Base-by-base conservation (phyloP, 2,113 vertebrate species). In the Hirundichthys speculiger region DNA sequence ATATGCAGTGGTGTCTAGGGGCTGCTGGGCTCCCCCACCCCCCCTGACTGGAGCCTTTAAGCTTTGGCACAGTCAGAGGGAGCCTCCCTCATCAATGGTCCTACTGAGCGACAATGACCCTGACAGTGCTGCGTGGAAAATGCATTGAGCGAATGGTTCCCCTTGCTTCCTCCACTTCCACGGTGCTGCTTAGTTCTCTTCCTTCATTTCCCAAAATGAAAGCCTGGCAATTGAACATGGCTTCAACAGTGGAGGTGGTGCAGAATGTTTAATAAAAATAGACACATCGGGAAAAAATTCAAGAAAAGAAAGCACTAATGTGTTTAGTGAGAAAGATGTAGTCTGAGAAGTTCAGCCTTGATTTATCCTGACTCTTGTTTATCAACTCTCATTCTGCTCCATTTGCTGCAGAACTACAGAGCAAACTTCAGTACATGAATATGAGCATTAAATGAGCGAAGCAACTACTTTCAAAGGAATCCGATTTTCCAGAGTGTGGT, bases 1-100 rank as follows among this genome's bases (percentile, higher is more conserved):
- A 88, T 89, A 90, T 90, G 85, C 85, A 86, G 70, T 68, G 56
- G 72, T 65, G 85, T 83, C 79, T 85, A 77, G 75, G 73, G 67
- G 72, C 78, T 77, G 66, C 80, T 64, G 75, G 72, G 68, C 79
- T 83, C 88, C 67, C 74, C 76, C 85, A 58, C 83, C 75, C 30
- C 83, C 77, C 73, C 83, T 85, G 85, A 88, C 85, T 85, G 77
- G 80, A 87, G 74, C 79, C 81, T 87, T 86, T 84, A 88, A 85
- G 84, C 71, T 63, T 52, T 65, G 82, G 79, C 13, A 68, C 84
- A 87, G 85, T 83, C 73, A 60, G 74, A 80, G 48, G 60, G 70
- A 77, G 57, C 46, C 53, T 79, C 58, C 46, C 74, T 87, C 80
- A 87, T 90, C 88, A 88, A 86, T 81, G 82, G 81, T 49, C 80